Base-by-base conservation (phyloP, 2,797 vertebrate species). In the Eupleurogrammus muticus region DNA sequence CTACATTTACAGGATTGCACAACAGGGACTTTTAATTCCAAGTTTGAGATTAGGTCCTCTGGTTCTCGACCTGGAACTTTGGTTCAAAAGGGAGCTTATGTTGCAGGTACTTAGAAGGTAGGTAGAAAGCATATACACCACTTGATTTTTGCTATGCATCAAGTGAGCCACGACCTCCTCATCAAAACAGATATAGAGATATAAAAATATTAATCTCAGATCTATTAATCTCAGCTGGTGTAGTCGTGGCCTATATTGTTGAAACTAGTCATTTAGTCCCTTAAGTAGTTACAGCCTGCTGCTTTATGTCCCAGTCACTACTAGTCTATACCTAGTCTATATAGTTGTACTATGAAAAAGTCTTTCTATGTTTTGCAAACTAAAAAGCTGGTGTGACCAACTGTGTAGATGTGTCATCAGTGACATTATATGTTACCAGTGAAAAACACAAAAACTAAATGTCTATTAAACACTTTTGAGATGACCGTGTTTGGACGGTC, bases 191-290 rank as follows among this genome's bases (percentile, higher is more conserved):
- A 60, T 32, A 20, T 13, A 9, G 12, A 54, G 59, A 48, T 38
- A 42, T 42, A 42, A 70, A 53, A 16, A 73, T 58, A 13, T 64
- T n/a, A n/a, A n/a, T n/a, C n/a, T n/a, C n/a, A n/a, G n/a, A n/a
- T 42, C 13, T 9, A 35, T 56, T 32, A 38, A 68, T 34, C 52
- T 0, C 6, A 53, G 47, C 14, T 47, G 38, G 23, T n/a, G 34
- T 54, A 42, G 42, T 38, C 16, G 51, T 24, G 2, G 38, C 9
- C 35, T 14, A 20, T 6, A 2, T 17, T 32, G 23, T n/a, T 17
- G 1, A 23, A 47, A 53, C 20, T 65, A 13, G 5, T 56, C 9
- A 11, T 21, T n/a, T n/a, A n/a, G 24, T 73, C 50, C 52, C 6
- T 2, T 36, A 19, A 32, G 35, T 62, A 50, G 32, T 23, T 14